Percentiles rank a stretch among this genome's conserved stretches.
phyloP scores from a whole-genome alignment of 2,888 invertebrate genomes.

The Netelia inedita region DNA sequence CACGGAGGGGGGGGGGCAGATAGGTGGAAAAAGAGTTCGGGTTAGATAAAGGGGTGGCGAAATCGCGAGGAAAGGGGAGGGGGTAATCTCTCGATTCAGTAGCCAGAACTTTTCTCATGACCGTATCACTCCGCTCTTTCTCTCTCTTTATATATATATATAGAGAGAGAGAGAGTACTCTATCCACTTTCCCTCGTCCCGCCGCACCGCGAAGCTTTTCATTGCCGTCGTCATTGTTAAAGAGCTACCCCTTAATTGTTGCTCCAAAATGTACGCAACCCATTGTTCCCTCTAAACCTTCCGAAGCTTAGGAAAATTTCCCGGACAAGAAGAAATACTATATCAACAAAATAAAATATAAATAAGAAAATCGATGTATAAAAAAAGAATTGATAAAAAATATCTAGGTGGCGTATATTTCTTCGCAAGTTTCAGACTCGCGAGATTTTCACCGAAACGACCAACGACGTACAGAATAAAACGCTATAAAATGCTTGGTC shows the following conservation, averaged over 20 bases:
- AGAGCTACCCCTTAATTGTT: not conserved
- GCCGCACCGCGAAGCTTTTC: not conserved
- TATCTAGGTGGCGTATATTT: not conserved
- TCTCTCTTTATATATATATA: not conserved
- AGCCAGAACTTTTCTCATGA: conserved; percentile 40
- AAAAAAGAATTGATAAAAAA: no score
- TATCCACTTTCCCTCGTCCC: not conserved
- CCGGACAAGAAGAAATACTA: no score
- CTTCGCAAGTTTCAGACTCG: no score
- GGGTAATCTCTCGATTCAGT: conserved; percentile 45
- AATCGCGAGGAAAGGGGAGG: conserved; percentile 15
- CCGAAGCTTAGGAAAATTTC: no score
- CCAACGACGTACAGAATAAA: not conserved
- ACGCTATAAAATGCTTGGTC: not conserved
- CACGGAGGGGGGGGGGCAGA: conserved; percentile 62
- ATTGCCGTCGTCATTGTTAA: not conserved
- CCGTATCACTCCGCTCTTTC: conserved; percentile 7
- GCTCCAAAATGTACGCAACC: no score
- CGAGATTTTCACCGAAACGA: not conserved
- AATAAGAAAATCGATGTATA: no score
- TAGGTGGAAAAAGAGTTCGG: conserved; percentile 36
- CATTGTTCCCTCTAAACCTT: no score
- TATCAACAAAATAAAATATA: no score
- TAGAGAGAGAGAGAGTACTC: no score
- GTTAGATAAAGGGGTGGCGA: conserved; percentile 23